Evolutionary conservation across 2,888 invertebrate genomes (phyloP).

Genomic region (Stomorhina lunata): DNA sequence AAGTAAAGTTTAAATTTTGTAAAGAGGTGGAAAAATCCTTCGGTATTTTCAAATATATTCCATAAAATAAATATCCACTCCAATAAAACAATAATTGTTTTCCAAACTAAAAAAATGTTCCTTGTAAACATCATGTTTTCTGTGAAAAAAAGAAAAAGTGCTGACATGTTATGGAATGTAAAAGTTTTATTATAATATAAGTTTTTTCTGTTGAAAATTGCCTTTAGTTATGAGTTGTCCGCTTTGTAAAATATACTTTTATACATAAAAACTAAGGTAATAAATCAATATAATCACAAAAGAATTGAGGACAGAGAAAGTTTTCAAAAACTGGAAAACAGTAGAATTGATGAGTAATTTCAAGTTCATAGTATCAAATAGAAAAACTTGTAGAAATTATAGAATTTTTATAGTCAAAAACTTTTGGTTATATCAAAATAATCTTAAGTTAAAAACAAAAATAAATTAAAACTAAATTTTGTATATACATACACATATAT

Average conservation of each 20-base stretch:
- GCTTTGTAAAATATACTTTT: not conserved
- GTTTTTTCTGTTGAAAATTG: conserved; percentile 31
- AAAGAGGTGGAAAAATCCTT: not conserved
- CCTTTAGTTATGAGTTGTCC: conserved; percentile 16
- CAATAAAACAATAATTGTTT: conserved; percentile 22
- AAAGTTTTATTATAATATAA: conserved; percentile 39
- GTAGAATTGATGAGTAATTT: conserved; percentile 1
- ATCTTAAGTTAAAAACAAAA: not conserved
- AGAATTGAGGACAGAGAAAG: not conserved
- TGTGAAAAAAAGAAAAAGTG: conserved; percentile 34
- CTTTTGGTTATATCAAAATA: not conserved
- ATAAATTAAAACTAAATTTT: not conserved
- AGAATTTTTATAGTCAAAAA: conserved; percentile 1
- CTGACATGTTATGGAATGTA: conserved; percentile 39
- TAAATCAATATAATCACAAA: conserved; percentile 45
- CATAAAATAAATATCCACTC: conserved; percentile 31
- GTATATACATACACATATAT: not conserved
- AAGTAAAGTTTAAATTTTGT: not conserved
- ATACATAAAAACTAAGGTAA: conserved; percentile 19
- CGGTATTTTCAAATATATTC: too few relatives aligned
- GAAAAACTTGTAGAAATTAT: not conserved
- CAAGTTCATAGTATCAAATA: conserved; percentile 30
- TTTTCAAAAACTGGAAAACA: not conserved
- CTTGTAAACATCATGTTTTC: conserved; percentile 48
- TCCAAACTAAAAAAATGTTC: conserved; percentile 30